Base-by-base conservation (phyloP, 1,140 invertebrate genomes). In the Calephelis virginiensis region DNA sequence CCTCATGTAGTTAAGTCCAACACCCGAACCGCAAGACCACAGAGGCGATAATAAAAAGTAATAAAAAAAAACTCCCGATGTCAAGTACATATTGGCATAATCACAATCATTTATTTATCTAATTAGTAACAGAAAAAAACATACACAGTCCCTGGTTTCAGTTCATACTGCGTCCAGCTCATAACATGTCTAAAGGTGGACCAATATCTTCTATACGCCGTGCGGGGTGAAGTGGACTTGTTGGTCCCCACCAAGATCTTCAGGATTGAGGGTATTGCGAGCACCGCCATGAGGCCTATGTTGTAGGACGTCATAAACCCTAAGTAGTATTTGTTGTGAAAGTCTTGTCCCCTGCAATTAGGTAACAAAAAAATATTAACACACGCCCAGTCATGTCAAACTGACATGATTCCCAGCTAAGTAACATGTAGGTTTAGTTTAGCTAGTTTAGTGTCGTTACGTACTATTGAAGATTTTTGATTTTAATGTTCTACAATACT, bases 151-250 rank as follows among this genome's bases (percentile, higher is more conserved):
- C 50, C 50, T 10, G 50, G 50, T 10, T 53, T 53, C 9, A 96
- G 90, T 37, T 94, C 92, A 53, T 94, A 88, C 12, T 93, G 88
- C 73, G 96, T 96, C 97, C 97, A 98, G 1, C 93, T 81, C 2
- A 94, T 83, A n/a, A 95, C 94, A 75, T 97, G 95, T 4, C 94
- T 86, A 40, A 96, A 86, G 0, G 96, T 97, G 1, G 93, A 93
- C 4, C 96, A 80, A 78, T 98, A 98, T 72, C 97, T 92, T 65
- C 92, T 93, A 80, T 96, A 97, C 0, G 97, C 94, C 0, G 92
- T 92, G 38, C 91, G 92, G 0, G 92, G 83, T 5, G 92, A 93
- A 38, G 92, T 92, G 1, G 95, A 96, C 67, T 94, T 93, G 0
- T 92, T 90, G 0, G 96, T 95, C 49, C 94, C 93, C 2, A 94